phyloP scores from a whole-genome alignment of 2,797 vertebrate genomes.

The Cyclopterus lumpus region DNA sequence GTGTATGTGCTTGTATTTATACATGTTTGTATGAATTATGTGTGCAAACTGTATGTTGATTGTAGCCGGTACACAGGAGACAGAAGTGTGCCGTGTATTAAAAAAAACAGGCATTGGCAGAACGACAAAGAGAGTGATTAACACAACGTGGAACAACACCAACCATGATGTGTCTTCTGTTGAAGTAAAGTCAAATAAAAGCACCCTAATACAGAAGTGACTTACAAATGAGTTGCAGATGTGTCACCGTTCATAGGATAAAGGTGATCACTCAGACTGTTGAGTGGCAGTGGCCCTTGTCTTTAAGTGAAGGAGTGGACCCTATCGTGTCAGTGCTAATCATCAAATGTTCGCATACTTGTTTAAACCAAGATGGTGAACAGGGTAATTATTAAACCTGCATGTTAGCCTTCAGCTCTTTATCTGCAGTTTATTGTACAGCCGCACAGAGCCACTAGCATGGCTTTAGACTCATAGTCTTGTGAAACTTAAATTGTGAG shows the following conservation, averaged over 20 bases:
- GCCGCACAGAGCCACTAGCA: not conserved
- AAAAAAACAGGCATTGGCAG: not conserved
- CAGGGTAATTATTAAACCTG: not conserved
- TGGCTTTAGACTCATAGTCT: too few species aligned
- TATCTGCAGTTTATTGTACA: not conserved
- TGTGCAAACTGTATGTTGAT: not conserved
- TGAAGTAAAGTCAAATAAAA: not conserved
- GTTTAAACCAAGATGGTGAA: not conserved
- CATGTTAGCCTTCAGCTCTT: not conserved
- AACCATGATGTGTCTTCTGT: not conserved
- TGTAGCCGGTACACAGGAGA: not conserved
- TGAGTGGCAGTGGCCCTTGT: not conserved
- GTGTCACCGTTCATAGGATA: not conserved
- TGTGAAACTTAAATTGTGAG: too few species aligned
- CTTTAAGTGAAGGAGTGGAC: not conserved
- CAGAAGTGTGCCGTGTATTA: not conserved
- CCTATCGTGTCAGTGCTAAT: not conserved
- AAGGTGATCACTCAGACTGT: not conserved
- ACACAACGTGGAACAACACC: not conserved
- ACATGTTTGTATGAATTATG: not conserved
- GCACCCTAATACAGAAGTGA: not conserved
- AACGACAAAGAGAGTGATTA: conserved; percentile 6
- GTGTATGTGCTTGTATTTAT: not conserved
- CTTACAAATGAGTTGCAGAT: not conserved
- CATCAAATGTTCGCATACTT: not conserved